Evolutionary conservation across 1,140 invertebrate species (phyloP).

Genomic region (Zaprionus nigranus): DNA sequence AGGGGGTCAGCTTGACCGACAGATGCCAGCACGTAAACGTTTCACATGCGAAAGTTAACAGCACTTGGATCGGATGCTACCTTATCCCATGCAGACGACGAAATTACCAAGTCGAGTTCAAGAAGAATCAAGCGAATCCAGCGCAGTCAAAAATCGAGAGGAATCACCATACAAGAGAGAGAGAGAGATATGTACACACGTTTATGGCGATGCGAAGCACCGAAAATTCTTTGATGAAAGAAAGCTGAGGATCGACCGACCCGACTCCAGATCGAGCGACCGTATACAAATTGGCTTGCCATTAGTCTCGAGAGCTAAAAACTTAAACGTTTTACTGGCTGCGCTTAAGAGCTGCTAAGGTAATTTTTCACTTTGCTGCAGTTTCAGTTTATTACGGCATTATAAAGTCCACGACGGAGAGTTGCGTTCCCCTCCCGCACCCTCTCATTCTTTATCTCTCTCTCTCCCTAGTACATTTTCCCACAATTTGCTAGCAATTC

Average conservation of each 20-base stretch:
- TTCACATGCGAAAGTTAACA: slow-evolving; percentile 58
- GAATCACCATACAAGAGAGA: slow-evolving; percentile 16
- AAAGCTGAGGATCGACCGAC: not conserved
- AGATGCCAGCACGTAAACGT: slow-evolving; percentile 79
- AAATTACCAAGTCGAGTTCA: slow-evolving; percentile 10
- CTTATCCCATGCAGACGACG: slow-evolving; percentile 6
- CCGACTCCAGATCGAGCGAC: slow-evolving; percentile 9
- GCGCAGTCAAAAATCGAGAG: slow-evolving; percentile 14
- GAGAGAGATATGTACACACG: not conserved
- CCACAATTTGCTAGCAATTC: slow-evolving; percentile 72
- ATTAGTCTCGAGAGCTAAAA: slow-evolving; percentile 73
- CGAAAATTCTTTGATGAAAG: slow-evolving; percentile 74
- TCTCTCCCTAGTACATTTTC: slow-evolving; percentile 40
- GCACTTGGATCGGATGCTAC: slow-evolving; percentile 24
- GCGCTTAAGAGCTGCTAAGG: slow-evolving; percentile 17
- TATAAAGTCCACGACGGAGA: slow-evolving; percentile 34
- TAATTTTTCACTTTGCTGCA: slow-evolving; percentile 64
- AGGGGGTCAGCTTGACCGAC: slow-evolving; percentile 17
- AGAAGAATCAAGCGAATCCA: not conserved
- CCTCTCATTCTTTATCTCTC: too few relatives aligned
- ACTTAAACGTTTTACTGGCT: slow-evolving; percentile 74
- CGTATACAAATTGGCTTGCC: slow-evolving; percentile 78
- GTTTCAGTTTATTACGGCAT: slow-evolving; percentile 72
- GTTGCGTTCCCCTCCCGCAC: not conserved
- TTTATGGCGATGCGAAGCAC: slow-evolving; percentile 76